phyloP scores from a whole-genome alignment of 2,888 invertebrate genomes.

The Dione vanillae region DNA sequence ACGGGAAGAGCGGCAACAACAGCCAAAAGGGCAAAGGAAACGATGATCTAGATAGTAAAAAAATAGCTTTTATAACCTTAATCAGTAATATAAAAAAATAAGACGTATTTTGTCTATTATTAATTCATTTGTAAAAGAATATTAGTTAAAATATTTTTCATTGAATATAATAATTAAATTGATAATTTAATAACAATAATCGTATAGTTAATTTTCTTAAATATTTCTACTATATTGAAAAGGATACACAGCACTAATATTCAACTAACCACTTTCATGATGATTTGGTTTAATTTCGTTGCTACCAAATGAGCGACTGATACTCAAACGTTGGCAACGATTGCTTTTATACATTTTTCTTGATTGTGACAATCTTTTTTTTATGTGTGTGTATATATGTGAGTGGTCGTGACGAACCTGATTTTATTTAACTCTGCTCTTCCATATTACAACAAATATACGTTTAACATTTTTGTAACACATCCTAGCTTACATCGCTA shows the following conservation, averaged over 20 bases:
- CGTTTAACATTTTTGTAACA: no score
- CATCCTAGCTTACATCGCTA: no score
- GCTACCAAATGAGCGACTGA: conserved; percentile 72
- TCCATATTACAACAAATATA: no score
- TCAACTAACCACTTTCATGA: conserved; percentile 37
- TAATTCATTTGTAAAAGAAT: no score
- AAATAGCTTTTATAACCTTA: no score
- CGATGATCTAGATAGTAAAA: conserved; percentile 55
- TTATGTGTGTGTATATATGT: conserved; percentile 49
- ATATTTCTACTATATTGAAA: background rate
- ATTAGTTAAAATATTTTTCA: no score
- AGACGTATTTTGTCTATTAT: no score
- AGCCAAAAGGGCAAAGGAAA: conserved; percentile 67
- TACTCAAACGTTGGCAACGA: conserved; percentile 58
- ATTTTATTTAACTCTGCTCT: background rate
- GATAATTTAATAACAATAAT: no score
- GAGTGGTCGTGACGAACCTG: background rate
- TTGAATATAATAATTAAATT: no score
- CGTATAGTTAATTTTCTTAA: background rate
- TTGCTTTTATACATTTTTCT: conserved; percentile 77
- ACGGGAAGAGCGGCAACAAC: conserved; percentile 59
- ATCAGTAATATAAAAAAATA: background rate
- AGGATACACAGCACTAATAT: background rate
- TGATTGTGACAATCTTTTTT: conserved; percentile 54
- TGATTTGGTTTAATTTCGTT: conserved; percentile 56